Evolutionary conservation across 2,888 invertebrate genomes (phyloP).

Genomic region (Protodeltote pygarga): DNA sequence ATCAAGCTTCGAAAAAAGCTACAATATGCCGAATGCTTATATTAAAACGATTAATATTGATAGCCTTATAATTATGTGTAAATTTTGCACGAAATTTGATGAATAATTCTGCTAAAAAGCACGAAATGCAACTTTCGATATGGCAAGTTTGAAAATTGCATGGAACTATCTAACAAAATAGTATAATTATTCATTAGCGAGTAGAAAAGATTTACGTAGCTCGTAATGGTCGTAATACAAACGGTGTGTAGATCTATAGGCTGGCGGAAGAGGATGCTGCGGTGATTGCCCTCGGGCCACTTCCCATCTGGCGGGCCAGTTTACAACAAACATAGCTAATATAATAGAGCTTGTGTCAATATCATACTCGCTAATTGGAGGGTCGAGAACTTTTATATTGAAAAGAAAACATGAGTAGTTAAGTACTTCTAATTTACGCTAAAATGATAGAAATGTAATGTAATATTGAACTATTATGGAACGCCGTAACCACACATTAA

Average conservation of each 20-base stretch:
- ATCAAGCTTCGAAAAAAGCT: no score
- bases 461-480: constrained; percentile 1
- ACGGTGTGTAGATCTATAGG: constrained; percentile 49
- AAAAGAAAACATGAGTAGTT: no score
- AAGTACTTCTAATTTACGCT: no score
- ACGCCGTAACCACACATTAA: constrained; percentile 3
- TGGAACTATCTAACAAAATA: no score
- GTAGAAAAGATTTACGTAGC: constrained; percentile 24
- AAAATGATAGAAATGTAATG: no score
- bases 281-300: constrained; percentile 70
- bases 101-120: no score
- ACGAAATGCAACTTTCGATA: no score
- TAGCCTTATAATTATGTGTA: no score
- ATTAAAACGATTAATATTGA: no score
- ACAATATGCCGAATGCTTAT: no score
- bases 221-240: constrained; percentile 29
- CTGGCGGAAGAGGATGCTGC: constrained; percentile 71
- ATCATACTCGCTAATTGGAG: constrained; percentile 34
- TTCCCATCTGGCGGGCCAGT: constrained; percentile 51
- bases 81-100: no score
- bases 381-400: background rate
- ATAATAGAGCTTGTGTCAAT: constrained; percentile 15
- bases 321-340: constrained; percentile 27
- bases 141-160: no score
- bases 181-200: constrained; percentile 19